phyloP scores from a whole-genome alignment of 2,888 invertebrate species.

The Tinea trinotella region DNA sequence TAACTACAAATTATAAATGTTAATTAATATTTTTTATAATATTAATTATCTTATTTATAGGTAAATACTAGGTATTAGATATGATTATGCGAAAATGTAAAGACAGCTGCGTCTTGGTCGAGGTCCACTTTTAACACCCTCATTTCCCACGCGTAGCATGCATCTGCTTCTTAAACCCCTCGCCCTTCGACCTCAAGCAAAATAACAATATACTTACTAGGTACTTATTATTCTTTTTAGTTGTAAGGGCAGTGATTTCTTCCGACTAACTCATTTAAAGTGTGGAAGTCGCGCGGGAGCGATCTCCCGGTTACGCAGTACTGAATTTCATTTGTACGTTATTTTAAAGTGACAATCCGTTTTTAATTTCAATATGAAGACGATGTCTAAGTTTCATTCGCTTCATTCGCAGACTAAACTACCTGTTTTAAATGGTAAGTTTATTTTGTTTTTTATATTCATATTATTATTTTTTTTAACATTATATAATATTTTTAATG shows the following conservation, averaged over 20 bases:
- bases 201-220: conserved; percentile 25
- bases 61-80: too few species aligned
- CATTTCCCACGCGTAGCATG: conserved; percentile 45
- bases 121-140: conserved; percentile 29
- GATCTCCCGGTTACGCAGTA: background rate
- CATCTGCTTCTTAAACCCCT: conserved; percentile 33
- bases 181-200: conserved; percentile 31
- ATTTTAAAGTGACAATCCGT: background rate
- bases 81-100: background rate
- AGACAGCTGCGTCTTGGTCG: conserved; percentile 6
- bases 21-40: too few species aligned
- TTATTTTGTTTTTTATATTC: background rate
- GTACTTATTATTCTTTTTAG: conserved; percentile 34
- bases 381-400: too few species aligned
- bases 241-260: conserved; percentile 37
- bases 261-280: conserved; percentile 37
- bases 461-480: too few species aligned
- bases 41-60: too few species aligned
- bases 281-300: conserved; percentile 29
- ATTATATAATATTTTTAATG: too few species aligned
- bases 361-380: conserved; percentile 6
- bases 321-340: background rate
- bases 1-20: too few species aligned
- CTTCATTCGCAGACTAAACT: background rate
- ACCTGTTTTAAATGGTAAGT: background rate